Evolutionary conservation across 2,113 vertebrate species (phyloP), one percentile per base, ranked within the genome.

Genomic region (Sorex fumeus): DNA sequence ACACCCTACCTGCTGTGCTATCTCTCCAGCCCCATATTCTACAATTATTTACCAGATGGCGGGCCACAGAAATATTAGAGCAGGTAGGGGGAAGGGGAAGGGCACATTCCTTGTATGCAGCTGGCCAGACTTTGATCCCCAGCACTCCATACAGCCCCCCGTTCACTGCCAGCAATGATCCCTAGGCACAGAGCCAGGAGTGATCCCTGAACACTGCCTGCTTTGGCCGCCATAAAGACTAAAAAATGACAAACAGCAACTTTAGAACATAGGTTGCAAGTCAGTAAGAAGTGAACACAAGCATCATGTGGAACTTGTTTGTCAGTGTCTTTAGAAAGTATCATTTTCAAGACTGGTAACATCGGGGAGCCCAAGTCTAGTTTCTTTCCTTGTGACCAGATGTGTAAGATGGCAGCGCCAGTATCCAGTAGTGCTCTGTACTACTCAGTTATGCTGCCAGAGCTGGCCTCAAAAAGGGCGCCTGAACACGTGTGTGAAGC

Each of bases 291-390:
- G 34, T 76, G 18, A 70, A 71, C 36, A 72, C 70, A 91, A 71
- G 69, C 8, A 36, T 84, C 85, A 89, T 80, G 13, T 93, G 64
- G 67, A 71, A 71, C 27, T 71, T 91, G 15, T 70, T 62, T 84
- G n/a, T 81, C 25, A 47, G 32, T 34, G 45, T 78, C 50, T 53
- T 84, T 66, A 91, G 67, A 90, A 87, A 79, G 87, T 34, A 81
- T 18, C 62, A 4, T 84, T 91, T 94, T 71, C 2, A 70, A 53
- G 30, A 67, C 34, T 80, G 11, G 76, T 40, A 84, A 45, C 50
- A 27, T 10, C 34, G 34, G 32, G 71, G 25, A 30, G 34, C 23
- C 25, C 12, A 15, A n/a, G 23, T 27, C 64, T 79, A 2, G 45
- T 71, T 50, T 76, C 36, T 16, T 76, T 77, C 57, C 74, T 69